phyloP scores from a whole-genome alignment of 1,140 invertebrate species.

The Daktulosphaira vitifoliae region DNA sequence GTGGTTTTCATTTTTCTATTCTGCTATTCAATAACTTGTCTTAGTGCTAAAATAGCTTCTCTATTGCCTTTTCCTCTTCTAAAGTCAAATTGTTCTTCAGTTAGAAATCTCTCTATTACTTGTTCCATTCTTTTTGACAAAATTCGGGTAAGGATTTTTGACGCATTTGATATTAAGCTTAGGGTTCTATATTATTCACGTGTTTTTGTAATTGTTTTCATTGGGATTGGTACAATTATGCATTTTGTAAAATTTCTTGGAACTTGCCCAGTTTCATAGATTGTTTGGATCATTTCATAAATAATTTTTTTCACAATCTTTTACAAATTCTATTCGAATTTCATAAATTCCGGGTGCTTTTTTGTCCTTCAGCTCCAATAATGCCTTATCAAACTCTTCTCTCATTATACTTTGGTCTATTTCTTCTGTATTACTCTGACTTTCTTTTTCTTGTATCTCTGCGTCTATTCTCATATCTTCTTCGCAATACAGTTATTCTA shows the following conservation, averaged over 20 bases:
- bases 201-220: conserved; percentile 3
- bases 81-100: not conserved
- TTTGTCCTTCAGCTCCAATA: too few relatives aligned
- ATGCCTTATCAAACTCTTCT: too few relatives aligned
- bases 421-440: too few relatives aligned
- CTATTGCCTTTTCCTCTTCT: not conserved
- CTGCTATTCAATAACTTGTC: not conserved
- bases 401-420: too few relatives aligned
- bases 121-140: not conserved
- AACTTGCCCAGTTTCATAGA: not conserved
- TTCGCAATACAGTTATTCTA: too few relatives aligned
- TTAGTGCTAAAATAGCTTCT: not conserved
- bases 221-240: conserved; percentile 2
- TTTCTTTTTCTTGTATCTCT: too few relatives aligned
- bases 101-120: not conserved
- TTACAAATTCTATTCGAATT: too few relatives aligned
- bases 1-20: conserved; percentile 2
- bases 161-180: not conserved
- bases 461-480: too few relatives aligned
- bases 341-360: too few relatives aligned
- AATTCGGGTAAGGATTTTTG: conserved; percentile 8
- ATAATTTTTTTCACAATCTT: too few relatives aligned
- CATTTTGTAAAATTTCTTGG: conserved; percentile 1
- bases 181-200: not conserved
- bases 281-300: too few relatives aligned